phyloP scores from a whole-genome alignment of 2,113 vertebrate genomes.

The Rhombomys opimus region DNA sequence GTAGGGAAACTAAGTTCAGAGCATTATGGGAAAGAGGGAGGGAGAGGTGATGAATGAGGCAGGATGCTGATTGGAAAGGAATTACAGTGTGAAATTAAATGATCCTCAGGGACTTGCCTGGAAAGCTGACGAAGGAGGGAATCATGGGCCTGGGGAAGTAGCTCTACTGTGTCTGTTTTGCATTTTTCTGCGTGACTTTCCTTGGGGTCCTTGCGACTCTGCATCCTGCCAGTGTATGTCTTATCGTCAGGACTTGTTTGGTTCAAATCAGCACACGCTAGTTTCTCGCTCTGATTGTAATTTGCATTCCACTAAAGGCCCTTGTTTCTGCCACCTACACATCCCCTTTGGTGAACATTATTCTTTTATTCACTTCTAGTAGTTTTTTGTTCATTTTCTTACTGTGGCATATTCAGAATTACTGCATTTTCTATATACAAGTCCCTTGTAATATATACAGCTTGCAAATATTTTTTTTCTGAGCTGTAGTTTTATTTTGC shows the following conservation, averaged over 20 bases:
- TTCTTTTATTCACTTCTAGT: background rate
- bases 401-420: background rate
- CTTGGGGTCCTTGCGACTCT: background rate
- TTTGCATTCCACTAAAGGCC: background rate
- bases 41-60: rapidly evolving
- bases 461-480: background rate
- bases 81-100: background rate
- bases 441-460: background rate
- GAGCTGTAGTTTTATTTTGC: background rate
- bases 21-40: background rate
- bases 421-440: background rate
- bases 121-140: background rate
- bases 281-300: background rate
- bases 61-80: background rate
- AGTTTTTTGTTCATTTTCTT: background rate
- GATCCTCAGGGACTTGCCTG: background rate
- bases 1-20: background rate
- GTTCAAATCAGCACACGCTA: background rate
- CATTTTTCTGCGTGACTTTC: background rate
- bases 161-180: background rate
- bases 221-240: background rate
- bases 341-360: background rate
- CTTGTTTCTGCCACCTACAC: background rate
- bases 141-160: rapidly evolving
- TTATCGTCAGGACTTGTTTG: background rate